Percentiles rank a stretch among this genome's conserved stretches.
Evolutionary conservation across 2,888 invertebrate genomes (phyloP).

Genomic region (Pyrrhosoma nymphula): DNA sequence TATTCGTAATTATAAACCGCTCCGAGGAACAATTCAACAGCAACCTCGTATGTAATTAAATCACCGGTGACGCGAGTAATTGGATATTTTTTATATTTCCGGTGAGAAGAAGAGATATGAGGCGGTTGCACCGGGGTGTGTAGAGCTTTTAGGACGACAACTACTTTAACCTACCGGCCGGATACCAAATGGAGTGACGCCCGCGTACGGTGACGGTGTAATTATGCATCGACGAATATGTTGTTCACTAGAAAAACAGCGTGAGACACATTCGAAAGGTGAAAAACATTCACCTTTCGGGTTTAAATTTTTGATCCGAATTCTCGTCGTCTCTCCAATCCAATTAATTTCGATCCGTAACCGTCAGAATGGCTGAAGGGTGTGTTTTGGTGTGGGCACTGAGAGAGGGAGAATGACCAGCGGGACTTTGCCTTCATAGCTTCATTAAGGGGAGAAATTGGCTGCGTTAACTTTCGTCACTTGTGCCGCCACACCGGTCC

Average conservation of each 20-base stretch:
- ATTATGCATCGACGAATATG: not conserved
- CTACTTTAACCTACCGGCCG: not conserved
- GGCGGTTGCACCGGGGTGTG: not conserved
- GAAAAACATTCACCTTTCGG: not conserved
- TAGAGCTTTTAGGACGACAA: not conserved
- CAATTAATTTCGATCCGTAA: slow-evolving; percentile 41
- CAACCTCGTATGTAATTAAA: not conserved
- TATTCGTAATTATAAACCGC: too few species aligned
- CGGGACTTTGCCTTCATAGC: not conserved
- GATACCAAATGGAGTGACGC: not conserved
- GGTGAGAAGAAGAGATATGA: not conserved
- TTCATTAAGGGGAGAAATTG: slow-evolving; percentile 14
- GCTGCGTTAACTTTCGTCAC: slow-evolving; percentile 8
- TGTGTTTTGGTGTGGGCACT: not conserved
- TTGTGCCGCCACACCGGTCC: not conserved
- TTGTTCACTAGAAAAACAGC: not conserved
- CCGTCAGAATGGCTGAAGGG: not conserved
- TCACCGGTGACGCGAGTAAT: not conserved
- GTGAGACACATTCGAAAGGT: not conserved
- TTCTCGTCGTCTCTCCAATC: slow-evolving; percentile 24
- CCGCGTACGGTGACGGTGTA: not conserved
- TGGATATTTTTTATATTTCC: not conserved
- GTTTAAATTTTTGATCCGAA: slow-evolving; percentile 52
- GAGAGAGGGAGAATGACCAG: not conserved
- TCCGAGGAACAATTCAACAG: too few species aligned